A percentile compares a stretch with the other conserved stretches of the same genome.
These are phyloP conservation scores for Berghia stephanieae DNA, from an alignment of 1,140 invertebrate genomes.

Conservation along the genomic window DNA sequence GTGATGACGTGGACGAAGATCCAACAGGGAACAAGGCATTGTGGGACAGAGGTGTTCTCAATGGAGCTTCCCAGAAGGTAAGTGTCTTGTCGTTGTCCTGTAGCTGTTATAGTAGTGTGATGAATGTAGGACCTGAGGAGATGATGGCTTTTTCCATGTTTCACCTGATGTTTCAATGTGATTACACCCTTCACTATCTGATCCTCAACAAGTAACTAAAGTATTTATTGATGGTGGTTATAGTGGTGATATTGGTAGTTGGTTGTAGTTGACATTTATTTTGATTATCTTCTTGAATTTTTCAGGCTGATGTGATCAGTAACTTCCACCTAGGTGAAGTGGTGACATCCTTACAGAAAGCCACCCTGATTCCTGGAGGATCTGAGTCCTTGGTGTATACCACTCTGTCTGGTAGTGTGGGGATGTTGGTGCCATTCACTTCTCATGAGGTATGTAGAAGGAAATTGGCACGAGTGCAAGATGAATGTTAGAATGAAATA, in stretches of 20 bases:
- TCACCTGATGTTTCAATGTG: slow-evolving; percentile 31
- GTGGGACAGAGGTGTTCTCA: slow-evolving; percentile 96
- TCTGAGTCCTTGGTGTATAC: slow-evolving; percentile 96
- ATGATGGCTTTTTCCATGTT: slow-evolving; percentile 36
- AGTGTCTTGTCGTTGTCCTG: background rate
- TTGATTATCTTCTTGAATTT: background rate
- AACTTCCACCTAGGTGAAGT: slow-evolving; percentile 97
- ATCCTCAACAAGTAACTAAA: no score
- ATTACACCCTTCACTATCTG: slow-evolving; percentile 25
- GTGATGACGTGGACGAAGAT: slow-evolving; percentile 98
- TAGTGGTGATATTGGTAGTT: background rate
- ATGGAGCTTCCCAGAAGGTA: slow-evolving; percentile 95
- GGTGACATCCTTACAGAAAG: slow-evolving; percentile 78
- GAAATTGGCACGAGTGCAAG: slow-evolving; percentile 19
- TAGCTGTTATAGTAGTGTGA: background rate
- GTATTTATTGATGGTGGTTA: background rate
- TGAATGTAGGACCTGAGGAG: background rate
- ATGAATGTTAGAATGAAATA: no score
- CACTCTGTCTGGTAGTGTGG: slow-evolving; percentile 90
- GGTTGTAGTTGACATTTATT: background rate
- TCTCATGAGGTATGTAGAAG: slow-evolving; percentile 81
- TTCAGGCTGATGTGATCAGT: slow-evolving; percentile 82
- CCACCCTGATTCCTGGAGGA: slow-evolving; percentile 95
- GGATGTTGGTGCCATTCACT: slow-evolving; percentile 96
- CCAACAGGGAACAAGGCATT: slow-evolving; percentile 97